Conservation (phyloP, 2,797 vertebrate species). For the Streptopelia turtur region DNA sequence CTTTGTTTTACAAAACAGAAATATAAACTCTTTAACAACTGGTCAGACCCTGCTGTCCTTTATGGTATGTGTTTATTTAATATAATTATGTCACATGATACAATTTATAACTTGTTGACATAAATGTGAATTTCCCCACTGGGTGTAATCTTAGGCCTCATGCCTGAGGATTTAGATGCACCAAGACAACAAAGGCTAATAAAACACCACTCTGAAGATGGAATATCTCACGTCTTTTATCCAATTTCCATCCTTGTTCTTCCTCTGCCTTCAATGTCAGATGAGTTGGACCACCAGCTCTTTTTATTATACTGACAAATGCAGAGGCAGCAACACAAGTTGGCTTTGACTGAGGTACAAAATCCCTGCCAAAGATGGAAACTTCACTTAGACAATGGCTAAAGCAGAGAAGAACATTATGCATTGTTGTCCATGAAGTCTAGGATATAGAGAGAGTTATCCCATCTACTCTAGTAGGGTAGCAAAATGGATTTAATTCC, state of each 20-base stretch:
- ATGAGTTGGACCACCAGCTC: background rate
- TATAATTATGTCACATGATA: background rate
- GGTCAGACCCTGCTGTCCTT: background rate
- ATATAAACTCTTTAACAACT: background rate
- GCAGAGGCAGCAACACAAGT: background rate
- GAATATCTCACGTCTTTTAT: background rate
- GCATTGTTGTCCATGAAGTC: accelerated
- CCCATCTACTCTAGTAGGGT: background rate
- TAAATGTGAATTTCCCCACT: constrained; percentile 34
- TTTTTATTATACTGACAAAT: constrained; percentile 32
- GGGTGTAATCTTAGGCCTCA: background rate
- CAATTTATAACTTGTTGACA: background rate
- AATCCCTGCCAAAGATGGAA: background rate
- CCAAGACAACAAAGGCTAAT: constrained; percentile 39
- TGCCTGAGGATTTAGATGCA: constrained; percentile 22
- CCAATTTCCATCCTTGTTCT: background rate
- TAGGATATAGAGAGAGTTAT: background rate
- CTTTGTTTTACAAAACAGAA: background rate
- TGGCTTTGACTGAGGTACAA: background rate
- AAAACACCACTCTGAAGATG: constrained; percentile 24
- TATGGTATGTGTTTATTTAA: background rate
- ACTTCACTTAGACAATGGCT: background rate
- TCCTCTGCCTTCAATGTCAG: background rate
- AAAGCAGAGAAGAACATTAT: background rate
- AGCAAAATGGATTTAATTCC: background rate